Evolutionary conservation across 1,140 invertebrate species (phyloP), one percentile per base, ranked within the genome.

Genomic region (Anastrepha ludens): DNA sequence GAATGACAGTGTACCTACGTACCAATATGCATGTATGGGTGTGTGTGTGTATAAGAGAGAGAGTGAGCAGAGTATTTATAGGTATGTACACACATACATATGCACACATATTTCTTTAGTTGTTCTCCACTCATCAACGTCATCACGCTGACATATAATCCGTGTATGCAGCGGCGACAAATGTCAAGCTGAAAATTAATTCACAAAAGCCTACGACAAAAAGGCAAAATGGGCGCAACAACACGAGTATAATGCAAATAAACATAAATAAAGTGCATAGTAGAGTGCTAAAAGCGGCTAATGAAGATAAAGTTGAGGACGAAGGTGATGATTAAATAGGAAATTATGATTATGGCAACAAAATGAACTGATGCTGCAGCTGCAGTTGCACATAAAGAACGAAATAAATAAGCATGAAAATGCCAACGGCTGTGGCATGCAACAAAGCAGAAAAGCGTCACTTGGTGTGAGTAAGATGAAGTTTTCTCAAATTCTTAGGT

Each of bases 301-400:
- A 86, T 39, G 85, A 62, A 86, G 85, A 39, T 44, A n/a, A 3
- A 44, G 85, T 44, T 86, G 20, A 17, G n/a, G 85, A 20, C 20
- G 85, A 20, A 58, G 59, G 58, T 64, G 85, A 86, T 86, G 85
- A 62, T 86, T 86, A 86, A 86, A 59, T 62, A 62, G 62, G 50
- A 7, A 47, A 62, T 47, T 44, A 39, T 62, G 41, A 5, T 60
- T 59, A 62, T 65, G 85, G 29, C 20, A 13, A 29, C 55, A 44
- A 86, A 60, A 65, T 55, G 39, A 39, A 86, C 47, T 81, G 60
- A 8, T 62, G 74, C 47, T 47, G 2, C 6, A 11, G 44, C 17
- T 50, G n/a, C 9, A 44, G 39, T 5, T n/a, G 13, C 9, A 29
- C 44, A 29, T 55, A 81, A 81, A 81, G 4, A 50, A 13, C 74